A percentile compares a stretch with the other conserved stretches of the same genome.
Conservation (phyloP, 1,140 invertebrate genomes). For the Grapholita molesta region DNA sequence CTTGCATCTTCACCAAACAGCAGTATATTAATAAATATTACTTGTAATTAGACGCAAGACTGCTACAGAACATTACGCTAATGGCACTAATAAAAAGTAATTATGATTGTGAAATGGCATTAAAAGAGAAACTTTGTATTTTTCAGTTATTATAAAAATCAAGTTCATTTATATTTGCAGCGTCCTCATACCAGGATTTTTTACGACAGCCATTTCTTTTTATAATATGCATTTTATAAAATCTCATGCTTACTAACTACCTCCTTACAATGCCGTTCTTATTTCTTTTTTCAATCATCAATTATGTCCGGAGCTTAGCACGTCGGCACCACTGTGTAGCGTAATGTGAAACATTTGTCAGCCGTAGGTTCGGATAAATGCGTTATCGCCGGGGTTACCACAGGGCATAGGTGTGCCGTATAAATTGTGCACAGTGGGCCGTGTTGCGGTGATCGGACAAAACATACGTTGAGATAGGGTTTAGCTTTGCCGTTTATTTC, state of each 20-base stretch:
- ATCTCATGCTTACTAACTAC: background rate
- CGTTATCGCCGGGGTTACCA: conserved; percentile 13
- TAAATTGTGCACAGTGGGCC: conserved; percentile 13
- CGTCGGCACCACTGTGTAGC: conserved; percentile 1
- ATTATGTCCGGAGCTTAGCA: background rate
- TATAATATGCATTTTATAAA: background rate
- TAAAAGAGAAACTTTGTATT: background rate
- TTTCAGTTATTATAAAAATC: background rate
- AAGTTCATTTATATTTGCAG: background rate
- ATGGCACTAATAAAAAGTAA: background rate
- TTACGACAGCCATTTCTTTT: background rate
- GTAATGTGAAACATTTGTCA: conserved; percentile 17
- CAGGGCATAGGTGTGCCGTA: conserved; percentile 2
- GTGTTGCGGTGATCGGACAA: background rate
- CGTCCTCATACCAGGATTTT: background rate
- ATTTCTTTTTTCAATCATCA: conserved; percentile 3
- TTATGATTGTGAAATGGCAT: background rate
- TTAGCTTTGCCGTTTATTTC: background rate
- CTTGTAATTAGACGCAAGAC: background rate
- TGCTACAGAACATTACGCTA: background rate
- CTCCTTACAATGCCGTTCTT: background rate
- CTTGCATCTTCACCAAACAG: background rate
- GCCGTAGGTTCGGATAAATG: conserved; percentile 1
- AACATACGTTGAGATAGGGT: background rate
- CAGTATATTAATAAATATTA: background rate